A percentile compares a stretch with the other conserved stretches of the same genome.
phyloP scores from a whole-genome alignment of 2,888 invertebrate species.

The Amblyteles armatorius region DNA sequence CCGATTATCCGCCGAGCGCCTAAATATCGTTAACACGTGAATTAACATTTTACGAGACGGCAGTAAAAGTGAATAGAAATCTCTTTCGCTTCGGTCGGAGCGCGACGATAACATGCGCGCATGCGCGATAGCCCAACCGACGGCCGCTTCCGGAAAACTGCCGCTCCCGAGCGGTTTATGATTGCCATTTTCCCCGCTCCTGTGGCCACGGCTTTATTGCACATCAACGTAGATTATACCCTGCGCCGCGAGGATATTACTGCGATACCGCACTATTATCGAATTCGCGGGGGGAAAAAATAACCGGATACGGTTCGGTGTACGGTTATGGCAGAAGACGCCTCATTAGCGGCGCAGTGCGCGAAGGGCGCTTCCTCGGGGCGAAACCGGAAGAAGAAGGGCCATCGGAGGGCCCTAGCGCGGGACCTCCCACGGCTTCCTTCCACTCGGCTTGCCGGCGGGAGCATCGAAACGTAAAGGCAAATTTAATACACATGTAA shows the following conservation, averaged over 20 bases:
- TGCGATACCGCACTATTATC: conserved; percentile 11
- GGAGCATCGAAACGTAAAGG: conserved; percentile 27
- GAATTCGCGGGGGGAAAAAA: conserved; percentile 47
- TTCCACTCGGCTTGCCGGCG: neutral
- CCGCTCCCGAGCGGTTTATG: conserved; percentile 37
- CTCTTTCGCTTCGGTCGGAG: neutral
- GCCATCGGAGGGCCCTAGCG: conserved; percentile 6
- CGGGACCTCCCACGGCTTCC: conserved; percentile 63
- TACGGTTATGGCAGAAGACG: conserved; percentile 24
- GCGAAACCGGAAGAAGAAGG: conserved; percentile 28
- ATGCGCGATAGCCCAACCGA: neutral
- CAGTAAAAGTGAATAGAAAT: neutral
- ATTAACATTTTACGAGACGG: conserved; percentile 18
- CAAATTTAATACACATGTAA: neutral
- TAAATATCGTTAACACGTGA: conserved; percentile 12
- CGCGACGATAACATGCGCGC: neutral
- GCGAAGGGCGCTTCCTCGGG: neutral
- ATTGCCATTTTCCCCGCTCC: conserved; percentile 35
- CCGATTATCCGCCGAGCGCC: conserved; percentile 13
- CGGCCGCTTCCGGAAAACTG: conserved; percentile 8
- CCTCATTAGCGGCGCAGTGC: conserved; percentile 26
- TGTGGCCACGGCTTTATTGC: conserved; percentile 11
- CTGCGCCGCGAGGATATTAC: neutral
- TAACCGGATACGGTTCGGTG: conserved; percentile 13
- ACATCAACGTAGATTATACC: neutral